Evolutionary conservation across 2,888 invertebrate species (phyloP), one percentile per base, ranked within the genome.

Genomic region (Monochamus alternatus): DNA sequence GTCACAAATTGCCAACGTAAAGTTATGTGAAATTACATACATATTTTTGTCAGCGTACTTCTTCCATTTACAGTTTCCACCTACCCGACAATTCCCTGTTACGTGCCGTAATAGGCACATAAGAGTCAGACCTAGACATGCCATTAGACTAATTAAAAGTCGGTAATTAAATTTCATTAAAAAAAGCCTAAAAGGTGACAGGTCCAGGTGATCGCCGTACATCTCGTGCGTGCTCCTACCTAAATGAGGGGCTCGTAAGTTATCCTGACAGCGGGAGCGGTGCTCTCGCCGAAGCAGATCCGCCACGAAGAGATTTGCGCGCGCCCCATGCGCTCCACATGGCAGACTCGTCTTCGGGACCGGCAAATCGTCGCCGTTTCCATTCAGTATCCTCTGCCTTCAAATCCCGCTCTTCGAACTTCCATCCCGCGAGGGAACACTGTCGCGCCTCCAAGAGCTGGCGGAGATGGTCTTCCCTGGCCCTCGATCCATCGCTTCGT

Each of bases 231-330:
- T 47, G 47, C 47, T 47, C 2, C 12, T 47, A 9, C 47, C 12
- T 12, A 47, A 47, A 47, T 47, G 47, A 38, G 47, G 3, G 10
- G 47, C 9, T 47, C 47, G 12, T 47, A 47, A 47, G 10, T 47
- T 47, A 47, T 12, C 62, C 47, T 47, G 47, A 47, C 67, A 55
- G 55, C 66, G 52, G 55, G 47, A 60, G 44, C 59, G 30, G 47
- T 30, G 44, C 59, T 69, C 38, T 38, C 38, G 38, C 38, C 58
- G 68, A 14, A 55, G 14, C 31, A 52, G 47, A 51, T 22, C 14
- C 10, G 59, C 72, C 75, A 72, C 75, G 75, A 62, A 66, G 72
- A 72, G 65, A 67, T 63, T 72, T 72, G 71, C 71, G 75, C 75
- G 75, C 72, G 67, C 67, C 30, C 52, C 32, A 52, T 72, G 67